These are phyloP conservation scores for Gobionotothen gibberifrons DNA, from an alignment of 2,797 vertebrate genomes.

Conservation along the genomic window DNA sequence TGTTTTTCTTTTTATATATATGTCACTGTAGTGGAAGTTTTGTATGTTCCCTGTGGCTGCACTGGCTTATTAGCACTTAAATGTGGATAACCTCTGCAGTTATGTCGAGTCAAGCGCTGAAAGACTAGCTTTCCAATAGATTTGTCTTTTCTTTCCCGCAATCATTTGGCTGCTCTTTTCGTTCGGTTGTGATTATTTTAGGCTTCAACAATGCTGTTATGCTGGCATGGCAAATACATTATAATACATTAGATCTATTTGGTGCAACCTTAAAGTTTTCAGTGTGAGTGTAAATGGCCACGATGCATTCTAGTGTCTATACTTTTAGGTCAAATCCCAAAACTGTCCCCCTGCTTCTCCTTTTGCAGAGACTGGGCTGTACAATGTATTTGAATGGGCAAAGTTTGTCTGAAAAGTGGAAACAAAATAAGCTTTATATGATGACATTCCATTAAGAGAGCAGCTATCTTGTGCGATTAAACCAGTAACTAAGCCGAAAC, in stretches of 20 bases:
- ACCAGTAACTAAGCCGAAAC: not conserved
- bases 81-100: slow-evolving; percentile 62
- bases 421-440: slow-evolving; percentile 65
- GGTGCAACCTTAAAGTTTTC: slow-evolving; percentile 40
- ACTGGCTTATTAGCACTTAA: slow-evolving; percentile 65
- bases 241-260: slow-evolving; percentile 45
- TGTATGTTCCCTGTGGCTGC: slow-evolving; percentile 71
- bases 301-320: slow-evolving; percentile 28
- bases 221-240: slow-evolving; percentile 75
- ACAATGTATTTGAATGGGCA: slow-evolving; percentile 22
- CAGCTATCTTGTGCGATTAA: slow-evolving; percentile 46
- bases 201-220: slow-evolving; percentile 61
- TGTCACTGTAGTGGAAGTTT: slow-evolving; percentile 75
- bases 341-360: slow-evolving; percentile 6
- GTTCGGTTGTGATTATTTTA: slow-evolving; percentile 45
- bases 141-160: slow-evolving; percentile 12
- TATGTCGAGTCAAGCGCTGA: slow-evolving; percentile 58
- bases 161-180: slow-evolving; percentile 49
- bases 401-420: slow-evolving; percentile 34
- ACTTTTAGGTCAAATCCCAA: slow-evolving; percentile 10
- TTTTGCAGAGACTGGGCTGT: slow-evolving; percentile 30
- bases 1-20: slow-evolving; percentile 60
- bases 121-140: slow-evolving; percentile 67
- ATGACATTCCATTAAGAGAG: slow-evolving; percentile 66
- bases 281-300: slow-evolving; percentile 35